Base-by-base conservation (phyloP, 2,113 vertebrate species). In the Oostethus manadensis region DNA sequence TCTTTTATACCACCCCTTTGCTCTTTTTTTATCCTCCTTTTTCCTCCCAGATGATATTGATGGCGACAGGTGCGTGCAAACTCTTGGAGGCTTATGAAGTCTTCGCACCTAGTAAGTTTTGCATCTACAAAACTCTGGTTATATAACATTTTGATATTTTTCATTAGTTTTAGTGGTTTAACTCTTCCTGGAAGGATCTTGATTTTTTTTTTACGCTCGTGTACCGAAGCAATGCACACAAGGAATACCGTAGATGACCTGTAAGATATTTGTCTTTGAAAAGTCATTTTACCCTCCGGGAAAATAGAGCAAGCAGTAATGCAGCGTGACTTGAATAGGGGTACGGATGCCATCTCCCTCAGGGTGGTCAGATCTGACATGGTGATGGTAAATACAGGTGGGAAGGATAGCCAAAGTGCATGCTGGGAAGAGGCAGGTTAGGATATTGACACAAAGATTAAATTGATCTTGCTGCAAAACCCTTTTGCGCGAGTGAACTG, bases 401-500 rank as follows among this genome's bases (percentile, higher is more conserved):
- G n/a, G 61, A 56, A 15, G 58, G 70, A 74, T 50, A 40, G 67
- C 45, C 60, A 68, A 77, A 77, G 38, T 69, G 55, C 48, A 42
- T 23, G 66, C 20, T 56, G 46, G 14, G 46, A 49, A 44, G 23
- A 38, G 50, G 8, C 18, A 56, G 21, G 50, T 7, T n/a, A 50
- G 38, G 60, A 62, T 79, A 84, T 85, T 88, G 87, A 81, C 82
- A 76, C 53, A 68, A 64, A 80, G 84, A 86, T 86, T 73, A 82
- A 84, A 79, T 69, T 51, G 72, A 76, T 79, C 62, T 74, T 62
- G 35, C 60, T 77, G 67, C 76, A 77, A 79, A 76, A 76, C 68
- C 55, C 68, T 74, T 60, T 51, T 57, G 66, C 62, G 48, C 48
- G 62, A 74, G 67, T 75, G 76, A 76, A 55, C 15, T 51, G 29